A percentile compares a stretch with the other conserved stretches of the same genome.
Evolutionary conservation across 2,113 vertebrate species (phyloP).

Genomic region (Lasiurus borealis): DNA sequence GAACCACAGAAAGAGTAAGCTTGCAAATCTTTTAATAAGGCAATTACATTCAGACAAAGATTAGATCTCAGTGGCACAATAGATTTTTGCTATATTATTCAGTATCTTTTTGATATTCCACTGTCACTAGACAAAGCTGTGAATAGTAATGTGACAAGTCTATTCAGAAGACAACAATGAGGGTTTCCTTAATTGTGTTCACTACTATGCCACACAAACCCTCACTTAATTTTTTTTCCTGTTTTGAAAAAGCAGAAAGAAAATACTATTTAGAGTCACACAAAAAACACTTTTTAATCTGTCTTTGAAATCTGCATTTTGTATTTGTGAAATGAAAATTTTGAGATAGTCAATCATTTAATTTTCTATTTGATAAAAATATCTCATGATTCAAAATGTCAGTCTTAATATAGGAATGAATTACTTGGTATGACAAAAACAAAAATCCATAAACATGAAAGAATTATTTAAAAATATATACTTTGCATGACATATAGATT

Average conservation of each 20-base stretch:
- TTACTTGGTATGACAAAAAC: conserved; percentile 74
- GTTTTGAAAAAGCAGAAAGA: conserved; percentile 85
- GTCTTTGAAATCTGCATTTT: conserved; percentile 85
- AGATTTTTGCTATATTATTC: conserved; percentile 87
- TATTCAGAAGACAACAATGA: conserved; percentile 87
- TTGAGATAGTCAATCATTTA: conserved; percentile 84
- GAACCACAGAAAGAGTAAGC: conserved; percentile 83
- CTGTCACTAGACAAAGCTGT: conserved; percentile 86
- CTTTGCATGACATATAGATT: conserved; percentile 30
- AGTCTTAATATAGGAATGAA: conserved; percentile 84
- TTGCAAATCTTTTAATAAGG: conserved; percentile 89
- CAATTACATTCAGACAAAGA: conserved; percentile 88
- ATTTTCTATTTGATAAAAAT: conserved; percentile 83
- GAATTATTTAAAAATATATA: conserved; percentile 68
- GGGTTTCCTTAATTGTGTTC: conserved; percentile 87
- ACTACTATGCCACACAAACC: conserved; percentile 84
- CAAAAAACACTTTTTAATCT: conserved; percentile 82
- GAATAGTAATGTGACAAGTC: conserved; percentile 88
- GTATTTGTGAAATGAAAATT: conserved; percentile 82
- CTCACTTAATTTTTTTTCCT: conserved; percentile 85
- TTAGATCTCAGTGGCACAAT: conserved; percentile 87
- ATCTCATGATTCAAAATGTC: conserved; percentile 82
- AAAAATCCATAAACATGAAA: conserved; percentile 58
- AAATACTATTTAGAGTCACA: conserved; percentile 84
- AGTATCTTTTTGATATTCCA: conserved; percentile 86